Conservation (phyloP, 2,888 invertebrate species). For the Lycaena phlaeas region DNA sequence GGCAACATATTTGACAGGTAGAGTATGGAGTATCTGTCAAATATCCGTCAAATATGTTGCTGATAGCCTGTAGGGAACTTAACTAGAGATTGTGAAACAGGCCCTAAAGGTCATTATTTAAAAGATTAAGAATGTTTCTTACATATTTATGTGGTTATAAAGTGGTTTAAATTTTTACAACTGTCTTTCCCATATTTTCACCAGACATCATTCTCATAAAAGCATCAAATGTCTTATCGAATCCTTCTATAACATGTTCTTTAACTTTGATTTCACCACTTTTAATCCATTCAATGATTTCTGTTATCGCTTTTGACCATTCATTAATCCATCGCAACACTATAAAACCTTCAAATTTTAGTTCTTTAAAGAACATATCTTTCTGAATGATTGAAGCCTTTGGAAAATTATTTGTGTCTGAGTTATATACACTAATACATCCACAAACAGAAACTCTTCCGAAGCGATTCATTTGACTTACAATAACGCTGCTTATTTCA, state of each 20-base stretch:
- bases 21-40: no score
- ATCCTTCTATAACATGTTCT: slow-evolving; percentile 79
- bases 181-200: slow-evolving; percentile 78
- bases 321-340: slow-evolving; percentile 62
- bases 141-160: no score
- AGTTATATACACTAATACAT: slow-evolving; percentile 24
- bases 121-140: no score
- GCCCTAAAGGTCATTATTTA: no score
- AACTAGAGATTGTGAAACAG: no score
- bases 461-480: slow-evolving; percentile 4
- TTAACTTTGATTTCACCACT: slow-evolving; percentile 76
- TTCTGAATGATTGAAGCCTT: slow-evolving; percentile 63
- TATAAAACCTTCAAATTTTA: slow-evolving; percentile 76
- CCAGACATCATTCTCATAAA: slow-evolving; percentile 76
- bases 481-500: slow-evolving; percentile 28
- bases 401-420: slow-evolving; percentile 25
- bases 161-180: slow-evolving; percentile 69
- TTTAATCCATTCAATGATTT: slow-evolving; percentile 73
- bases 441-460: slow-evolving; percentile 11
- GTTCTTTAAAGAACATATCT: slow-evolving; percentile 64
- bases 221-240: slow-evolving; percentile 78
- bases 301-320: slow-evolving; percentile 70
- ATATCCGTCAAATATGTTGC: no score
- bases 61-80: no score
- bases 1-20: no score